Evolutionary conservation across 2,888 invertebrate species (phyloP).

Genomic region (Eupithecia subfuscata): DNA sequence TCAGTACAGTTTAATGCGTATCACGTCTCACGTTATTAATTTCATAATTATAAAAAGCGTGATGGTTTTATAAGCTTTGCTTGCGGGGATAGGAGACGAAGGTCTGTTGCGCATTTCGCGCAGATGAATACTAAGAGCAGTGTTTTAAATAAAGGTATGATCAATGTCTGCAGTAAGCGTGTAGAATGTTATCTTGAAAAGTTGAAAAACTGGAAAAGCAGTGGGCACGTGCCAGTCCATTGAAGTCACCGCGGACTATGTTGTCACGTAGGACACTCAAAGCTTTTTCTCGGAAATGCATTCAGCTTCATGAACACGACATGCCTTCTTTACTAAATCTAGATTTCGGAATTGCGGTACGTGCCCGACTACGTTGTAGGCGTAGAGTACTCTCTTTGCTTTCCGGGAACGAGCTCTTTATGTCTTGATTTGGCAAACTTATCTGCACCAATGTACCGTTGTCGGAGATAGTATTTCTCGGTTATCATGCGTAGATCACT

Average conservation of each 20-base stretch:
- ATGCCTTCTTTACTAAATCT: constrained; percentile 68
- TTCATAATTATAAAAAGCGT: constrained; percentile 51
- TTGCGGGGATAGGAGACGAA: constrained; percentile 15
- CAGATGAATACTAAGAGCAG: constrained; percentile 46
- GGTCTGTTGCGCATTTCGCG: constrained; percentile 13
- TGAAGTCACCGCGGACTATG: constrained; percentile 62
- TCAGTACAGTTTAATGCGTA: constrained; percentile 59
- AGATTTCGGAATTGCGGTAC: constrained; percentile 73
- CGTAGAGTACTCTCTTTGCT: constrained; percentile 47
- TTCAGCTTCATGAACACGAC: constrained; percentile 65
- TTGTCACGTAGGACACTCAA: constrained; percentile 67
- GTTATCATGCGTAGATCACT: constrained; percentile 43
- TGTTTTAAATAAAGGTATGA: constrained; percentile 48
- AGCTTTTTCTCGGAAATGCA: constrained; percentile 71
- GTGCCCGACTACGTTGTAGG: constrained; percentile 65
- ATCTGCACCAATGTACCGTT: constrained; percentile 41
- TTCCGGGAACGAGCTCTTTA: constrained; percentile 54
- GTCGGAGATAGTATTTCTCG: constrained; percentile 40
- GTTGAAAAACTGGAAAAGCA: constrained; percentile 64
- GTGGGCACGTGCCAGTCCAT: constrained; percentile 59
- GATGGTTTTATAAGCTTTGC: constrained; percentile 52
- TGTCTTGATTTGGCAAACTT: constrained; percentile 53
- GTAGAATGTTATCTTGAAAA: constrained; percentile 43
- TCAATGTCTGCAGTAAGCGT: constrained; percentile 46
- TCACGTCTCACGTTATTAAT: constrained; percentile 63